Base-by-base conservation (phyloP, 2,797 vertebrate species). In the Sandelia bainsii region DNA sequence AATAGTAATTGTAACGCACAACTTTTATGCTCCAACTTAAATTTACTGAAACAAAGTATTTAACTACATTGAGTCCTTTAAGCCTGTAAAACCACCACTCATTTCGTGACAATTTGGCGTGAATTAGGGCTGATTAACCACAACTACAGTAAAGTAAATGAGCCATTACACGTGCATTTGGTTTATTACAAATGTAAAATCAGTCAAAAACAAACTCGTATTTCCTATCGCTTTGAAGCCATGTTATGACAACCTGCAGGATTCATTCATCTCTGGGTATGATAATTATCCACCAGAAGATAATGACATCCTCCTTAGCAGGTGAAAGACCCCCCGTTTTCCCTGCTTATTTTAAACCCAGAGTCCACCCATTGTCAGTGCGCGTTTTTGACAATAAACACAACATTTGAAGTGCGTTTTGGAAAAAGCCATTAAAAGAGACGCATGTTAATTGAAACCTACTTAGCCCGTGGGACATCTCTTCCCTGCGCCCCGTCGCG, bases 381-480 rank as follows among this genome's bases (percentile, higher is more conserved):
- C 37, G 63, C 68, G 64, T 64, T 72, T 64, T 17, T 77, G 71
- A 81, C 76, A 68, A 75, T 77, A 65, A 83, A 84, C 82, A 85
- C 86, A 87, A 89, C 83, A 92, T 92, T 77, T 91, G 82, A 93
- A 83, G 90, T 84, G 76, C 62, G 63, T 52, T 71, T 77, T 53
- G 42, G 17, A 19, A 51, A 71, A 73, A 82, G 64, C 59, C 62
- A 69, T 61, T 39, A 72, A 84, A 86, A 84, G 72, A 85, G 77
- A 62, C 67, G 70, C 77, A 77, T 91, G 92, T 85, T 88, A 88
- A 93, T 91, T 86, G 87, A 89, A 84, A 74, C 72, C 79, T 67
- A 69, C 64, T 81, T 57, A 78, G 46, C 69, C 85, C 37, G 73
- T 77, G 77, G 86, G 82, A 63, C 16, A 25, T 56, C 80, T 68